phyloP scores from a whole-genome alignment of 2,113 vertebrate species.

The Catharus bicknelli region DNA sequence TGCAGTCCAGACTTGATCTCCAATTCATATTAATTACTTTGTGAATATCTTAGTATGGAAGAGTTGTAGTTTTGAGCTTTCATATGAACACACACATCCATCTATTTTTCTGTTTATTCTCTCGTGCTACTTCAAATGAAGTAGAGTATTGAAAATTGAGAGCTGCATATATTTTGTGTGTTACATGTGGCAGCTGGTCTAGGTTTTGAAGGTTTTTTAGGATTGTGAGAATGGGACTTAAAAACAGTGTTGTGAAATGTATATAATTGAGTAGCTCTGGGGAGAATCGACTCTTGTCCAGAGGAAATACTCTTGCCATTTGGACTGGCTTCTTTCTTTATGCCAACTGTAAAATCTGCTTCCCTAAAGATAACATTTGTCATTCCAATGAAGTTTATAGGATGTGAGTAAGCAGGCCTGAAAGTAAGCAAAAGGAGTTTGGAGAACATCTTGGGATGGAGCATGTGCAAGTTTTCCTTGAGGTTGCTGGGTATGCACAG shows the following conservation, averaged over 20 bases:
- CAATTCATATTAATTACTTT: not conserved
- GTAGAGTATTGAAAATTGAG: not conserved
- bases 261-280: not conserved
- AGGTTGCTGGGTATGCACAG: not conserved
- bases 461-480: not conserved
- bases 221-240: not conserved
- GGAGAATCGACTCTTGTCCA: not conserved
- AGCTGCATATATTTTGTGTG: not conserved
- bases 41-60: not conserved
- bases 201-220: not conserved
- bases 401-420: not conserved
- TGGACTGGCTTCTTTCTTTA: not conserved
- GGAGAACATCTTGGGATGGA: not conserved
- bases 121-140: not conserved
- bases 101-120: not conserved
- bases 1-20: not conserved
- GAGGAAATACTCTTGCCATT: not conserved
- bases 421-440: slow-evolving; percentile 4
- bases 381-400: not conserved
- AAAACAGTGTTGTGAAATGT: not conserved
- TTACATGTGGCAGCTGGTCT: not conserved
- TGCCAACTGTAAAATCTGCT: not conserved
- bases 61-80: not conserved
- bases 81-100: not conserved
- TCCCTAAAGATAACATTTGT: not conserved